Percentiles rank a stretch among this genome's conserved stretches.
phyloP scores from a whole-genome alignment of 1,140 invertebrate genomes.

The Amyelois transitella region DNA sequence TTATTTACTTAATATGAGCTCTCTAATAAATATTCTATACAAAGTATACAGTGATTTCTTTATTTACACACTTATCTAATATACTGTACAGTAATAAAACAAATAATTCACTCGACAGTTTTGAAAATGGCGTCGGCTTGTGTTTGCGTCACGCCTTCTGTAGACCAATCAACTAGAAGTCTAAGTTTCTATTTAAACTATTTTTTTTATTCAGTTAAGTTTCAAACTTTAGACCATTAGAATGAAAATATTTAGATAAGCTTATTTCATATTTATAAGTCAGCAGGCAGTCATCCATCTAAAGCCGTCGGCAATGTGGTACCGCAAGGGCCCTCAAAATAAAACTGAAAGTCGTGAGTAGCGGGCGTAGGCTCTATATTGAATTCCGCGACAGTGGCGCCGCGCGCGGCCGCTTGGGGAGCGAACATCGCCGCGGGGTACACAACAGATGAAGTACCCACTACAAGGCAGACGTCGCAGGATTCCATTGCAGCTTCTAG shows the following conservation, averaged over 20 bases:
- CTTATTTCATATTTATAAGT: too few species aligned
- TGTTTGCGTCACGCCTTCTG: too few species aligned
- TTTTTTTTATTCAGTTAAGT: too few species aligned
- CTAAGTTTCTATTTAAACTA: too few species aligned
- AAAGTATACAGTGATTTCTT: not conserved
- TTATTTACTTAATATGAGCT: not conserved
- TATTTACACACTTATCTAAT: not conserved
- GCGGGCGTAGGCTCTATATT: constrained; percentile 88
- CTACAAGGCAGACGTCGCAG: constrained; percentile 89
- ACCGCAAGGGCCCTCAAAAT: constrained; percentile 86
- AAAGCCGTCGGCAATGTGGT: constrained; percentile 81
- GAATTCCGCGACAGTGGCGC: constrained; percentile 91
- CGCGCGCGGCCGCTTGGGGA: constrained; percentile 83
- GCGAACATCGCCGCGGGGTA: constrained; percentile 97
- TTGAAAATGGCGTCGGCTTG: too few species aligned
- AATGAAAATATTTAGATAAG: too few species aligned
- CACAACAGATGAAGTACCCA: constrained; percentile 91
- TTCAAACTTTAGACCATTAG: too few species aligned
- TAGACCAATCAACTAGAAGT: too few species aligned
- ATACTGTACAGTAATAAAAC: too few species aligned
- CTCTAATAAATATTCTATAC: not conserved
- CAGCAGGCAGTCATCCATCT: too few species aligned
- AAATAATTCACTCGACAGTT: too few species aligned
- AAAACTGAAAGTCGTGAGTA: constrained; percentile 82
- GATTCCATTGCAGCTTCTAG: constrained; percentile 78